These are phyloP conservation scores for Drosophila lacertosa DNA, from an alignment of 1,140 invertebrate genomes.

Conservation along the genomic window DNA sequence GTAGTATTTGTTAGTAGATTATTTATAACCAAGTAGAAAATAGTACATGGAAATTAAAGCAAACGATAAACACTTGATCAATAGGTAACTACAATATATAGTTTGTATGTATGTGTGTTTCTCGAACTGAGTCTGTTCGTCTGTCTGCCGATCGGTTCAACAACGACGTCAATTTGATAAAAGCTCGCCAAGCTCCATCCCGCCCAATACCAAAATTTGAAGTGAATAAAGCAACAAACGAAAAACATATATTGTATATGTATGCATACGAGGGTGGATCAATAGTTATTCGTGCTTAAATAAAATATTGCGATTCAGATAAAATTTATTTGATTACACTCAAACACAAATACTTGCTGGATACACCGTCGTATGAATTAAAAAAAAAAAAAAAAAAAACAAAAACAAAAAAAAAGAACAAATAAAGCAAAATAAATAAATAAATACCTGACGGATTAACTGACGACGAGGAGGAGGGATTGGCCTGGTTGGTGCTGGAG, in stretches of 20 bases:
- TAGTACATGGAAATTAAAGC: slow-evolving; percentile 1
- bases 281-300: no score
- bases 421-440: slow-evolving; percentile 48
- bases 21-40: background rate
- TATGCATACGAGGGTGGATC: no score
- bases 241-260: no score
- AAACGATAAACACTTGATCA: slow-evolving; percentile 5
- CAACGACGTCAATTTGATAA: slow-evolving; percentile 6
- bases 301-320: no score
- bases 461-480: slow-evolving; percentile 73
- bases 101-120: background rate
- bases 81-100: background rate
- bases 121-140: background rate
- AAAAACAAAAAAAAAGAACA: slow-evolving; percentile 3
- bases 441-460: slow-evolving; percentile 84
- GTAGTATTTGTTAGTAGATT: background rate
- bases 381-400: background rate
- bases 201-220: background rate
- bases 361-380: no score
- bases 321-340: no score
- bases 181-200: background rate
- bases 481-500: slow-evolving; percentile 51
- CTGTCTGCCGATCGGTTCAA: background rate
- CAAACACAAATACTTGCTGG: no score
- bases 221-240: slow-evolving; percentile 1